Conservation (phyloP, 2,797 vertebrate species). For the Chrosomus eos region DNA sequence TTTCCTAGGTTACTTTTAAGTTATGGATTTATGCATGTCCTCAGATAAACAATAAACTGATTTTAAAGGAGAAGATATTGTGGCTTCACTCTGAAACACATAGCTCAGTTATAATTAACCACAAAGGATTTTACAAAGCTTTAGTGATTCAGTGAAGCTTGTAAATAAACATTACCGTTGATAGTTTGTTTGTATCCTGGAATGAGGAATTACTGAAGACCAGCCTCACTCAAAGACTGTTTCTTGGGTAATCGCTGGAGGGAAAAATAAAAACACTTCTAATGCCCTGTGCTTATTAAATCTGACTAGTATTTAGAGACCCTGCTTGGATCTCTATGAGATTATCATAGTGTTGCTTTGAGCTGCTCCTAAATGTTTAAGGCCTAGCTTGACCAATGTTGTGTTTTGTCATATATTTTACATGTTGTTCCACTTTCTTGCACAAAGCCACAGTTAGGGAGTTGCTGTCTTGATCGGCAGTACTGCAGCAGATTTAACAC, state of each 20-base stretch:
- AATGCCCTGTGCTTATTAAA: background rate
- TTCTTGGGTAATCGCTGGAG: constrained; percentile 7
- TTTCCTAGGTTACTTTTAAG: background rate
- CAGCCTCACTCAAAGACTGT: constrained; percentile 3
- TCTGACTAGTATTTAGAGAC: background rate
- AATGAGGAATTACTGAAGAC: constrained; percentile 18
- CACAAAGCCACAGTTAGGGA: background rate
- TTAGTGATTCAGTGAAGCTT: constrained; percentile 37
- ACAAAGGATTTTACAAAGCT: constrained; percentile 45
- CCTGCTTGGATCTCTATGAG: background rate
- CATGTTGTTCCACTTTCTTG: background rate
- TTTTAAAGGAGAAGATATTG: constrained; percentile 2
- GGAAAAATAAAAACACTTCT: no score
- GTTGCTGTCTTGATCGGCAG: background rate
- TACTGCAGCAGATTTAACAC: background rate
- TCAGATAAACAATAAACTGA: constrained; percentile 20
- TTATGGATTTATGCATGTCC: background rate
- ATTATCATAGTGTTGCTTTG: background rate
- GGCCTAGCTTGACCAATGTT: background rate
- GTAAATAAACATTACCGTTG: constrained; percentile 46
- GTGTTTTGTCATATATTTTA: background rate
- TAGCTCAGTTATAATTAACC: constrained; percentile 38
- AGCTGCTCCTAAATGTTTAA: background rate
- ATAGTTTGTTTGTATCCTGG: constrained; percentile 16
- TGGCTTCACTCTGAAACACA: background rate